A percentile compares a stretch with the other conserved stretches of the same genome.
Evolutionary conservation across 2,888 invertebrate genomes (phyloP).

Genomic region (Epistrophella euchroma): DNA sequence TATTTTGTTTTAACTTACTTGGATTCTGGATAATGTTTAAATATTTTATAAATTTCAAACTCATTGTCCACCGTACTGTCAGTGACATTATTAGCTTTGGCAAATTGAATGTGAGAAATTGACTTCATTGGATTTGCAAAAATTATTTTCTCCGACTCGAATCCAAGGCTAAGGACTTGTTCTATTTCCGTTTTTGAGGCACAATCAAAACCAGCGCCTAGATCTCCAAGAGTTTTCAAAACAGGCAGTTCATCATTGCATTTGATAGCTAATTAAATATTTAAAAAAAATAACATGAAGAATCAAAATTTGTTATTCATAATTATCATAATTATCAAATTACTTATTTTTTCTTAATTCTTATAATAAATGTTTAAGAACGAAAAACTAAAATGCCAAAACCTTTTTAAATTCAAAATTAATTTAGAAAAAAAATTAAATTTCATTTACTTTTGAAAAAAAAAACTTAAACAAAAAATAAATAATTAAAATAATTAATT

Average conservation of each 20-base stretch:
- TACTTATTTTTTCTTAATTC: too few species aligned
- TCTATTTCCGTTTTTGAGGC: conserved; percentile 97
- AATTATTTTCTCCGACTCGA: conserved; percentile 88
- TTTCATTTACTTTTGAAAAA: too few species aligned
- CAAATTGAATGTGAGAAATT: conserved; percentile 94
- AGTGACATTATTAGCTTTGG: conserved; percentile 89
- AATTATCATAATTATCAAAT: too few species aligned
- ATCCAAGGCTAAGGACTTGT: conserved; percentile 83
- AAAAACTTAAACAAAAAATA: not conserved
- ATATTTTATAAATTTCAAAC: conserved; percentile 95
- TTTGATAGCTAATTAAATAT: conserved; percentile 94
- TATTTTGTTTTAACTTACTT: conserved; percentile 84
- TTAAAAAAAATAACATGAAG: not conserved
- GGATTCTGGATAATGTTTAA: conserved; percentile 91
- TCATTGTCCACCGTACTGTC: conserved; percentile 98
- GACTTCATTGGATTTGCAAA: conserved; percentile 99
- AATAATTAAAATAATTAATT: too few species aligned
- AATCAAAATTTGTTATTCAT: too few species aligned
- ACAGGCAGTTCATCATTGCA: conserved; percentile 96
- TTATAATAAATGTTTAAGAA: too few species aligned
- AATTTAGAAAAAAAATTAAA: too few species aligned
- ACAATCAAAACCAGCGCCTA: conserved; percentile 98
- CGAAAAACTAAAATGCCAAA: not conserved
- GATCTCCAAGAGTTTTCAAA: conserved; percentile 92
- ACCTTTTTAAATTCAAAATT: not conserved